Base-by-base conservation (phyloP, 2,888 invertebrate species). In the Eristalinus sepulchralis region DNA sequence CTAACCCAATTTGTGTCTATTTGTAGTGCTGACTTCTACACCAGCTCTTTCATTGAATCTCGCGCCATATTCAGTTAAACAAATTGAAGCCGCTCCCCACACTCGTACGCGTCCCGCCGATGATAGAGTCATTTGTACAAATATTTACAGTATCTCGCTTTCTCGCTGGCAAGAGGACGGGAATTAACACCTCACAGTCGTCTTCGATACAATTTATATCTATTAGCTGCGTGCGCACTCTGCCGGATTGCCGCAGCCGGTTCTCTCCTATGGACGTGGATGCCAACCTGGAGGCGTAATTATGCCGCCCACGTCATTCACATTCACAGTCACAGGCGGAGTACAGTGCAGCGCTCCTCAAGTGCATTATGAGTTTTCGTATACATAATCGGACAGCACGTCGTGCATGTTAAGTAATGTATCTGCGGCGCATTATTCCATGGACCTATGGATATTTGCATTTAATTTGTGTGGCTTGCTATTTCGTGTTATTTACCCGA, bases 81-180 rank as follows among this genome's bases (percentile, higher is more conserved):
- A 83, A 83, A 83, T 83, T 73, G 73, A 73, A 68, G 70, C 83
- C 83, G 79, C 83, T 83, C 83, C 83, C 47, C 47, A 47, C 47
- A 47, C 17, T 39, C 39, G 39, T 39, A 3, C 39, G 47, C 47
- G 4, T 5, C 47, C 17, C 47, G n/a, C 17, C 47, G 47, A 17
- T 47, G 83, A 83, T 83, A 83, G 63, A 83, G 83, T 73, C 83
- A 83, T 83, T 83, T 83, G 68, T 79, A 68, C 73, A 83, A 83
- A 83, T 79, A 83, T 83, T 79, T 79, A 83, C 79, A 31, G 63
- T 71, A 79, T 73, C n/a, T n/a, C 13, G 13, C 4, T 17, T 13
- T 17, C 78, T 73, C 63, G 68, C 33, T n/a, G 83, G 73, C 83
- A 27, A 27, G 31, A 39, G 75, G 75, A 47, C 47, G 53, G 68